A percentile compares a stretch with the other conserved stretches of the same genome.
These are phyloP conservation scores for Latheticus oryzae DNA, from an alignment of 2,888 invertebrate genomes.

Conservation along the genomic window DNA sequence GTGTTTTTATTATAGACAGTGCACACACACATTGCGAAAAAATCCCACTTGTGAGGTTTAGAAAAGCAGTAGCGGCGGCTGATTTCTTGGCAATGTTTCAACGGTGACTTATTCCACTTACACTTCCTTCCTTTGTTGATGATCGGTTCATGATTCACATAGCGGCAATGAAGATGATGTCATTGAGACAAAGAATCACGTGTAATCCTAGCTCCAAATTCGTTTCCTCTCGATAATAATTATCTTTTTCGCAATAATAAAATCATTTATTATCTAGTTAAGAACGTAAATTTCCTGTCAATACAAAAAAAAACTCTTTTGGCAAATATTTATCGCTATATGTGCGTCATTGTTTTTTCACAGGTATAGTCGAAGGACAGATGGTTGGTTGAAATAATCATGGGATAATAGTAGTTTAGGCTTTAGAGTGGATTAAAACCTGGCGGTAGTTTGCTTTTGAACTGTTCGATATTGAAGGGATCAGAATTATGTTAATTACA, in stretches of 20 bases:
- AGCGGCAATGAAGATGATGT: constrained; percentile 26
- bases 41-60: constrained; percentile 27
- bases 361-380: constrained; percentile 23
- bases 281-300: constrained; percentile 42
- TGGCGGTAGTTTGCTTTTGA: no score
- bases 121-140: constrained; percentile 55
- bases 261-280: constrained; percentile 30
- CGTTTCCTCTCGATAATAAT: constrained; percentile 10
- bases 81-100: constrained; percentile 51
- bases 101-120: constrained; percentile 26
- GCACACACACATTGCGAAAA: constrained; percentile 22
- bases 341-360: constrained; percentile 36
- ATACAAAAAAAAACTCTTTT: no score
- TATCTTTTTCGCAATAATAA: constrained; percentile 26
- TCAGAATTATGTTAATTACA: no score
- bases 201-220: constrained; percentile 8
- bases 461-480: no score
- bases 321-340: constrained; percentile 40
- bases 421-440: no score
- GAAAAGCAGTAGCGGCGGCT: constrained; percentile 34
- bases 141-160: constrained; percentile 21
- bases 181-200: not conserved
- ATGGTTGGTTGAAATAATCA: no score
- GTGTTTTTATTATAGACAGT: constrained; percentile 32
- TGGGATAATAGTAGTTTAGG: no score